These are phyloP conservation scores for Drosophila rubida DNA, from an alignment of 2,888 invertebrate species.

Conservation along the genomic window DNA sequence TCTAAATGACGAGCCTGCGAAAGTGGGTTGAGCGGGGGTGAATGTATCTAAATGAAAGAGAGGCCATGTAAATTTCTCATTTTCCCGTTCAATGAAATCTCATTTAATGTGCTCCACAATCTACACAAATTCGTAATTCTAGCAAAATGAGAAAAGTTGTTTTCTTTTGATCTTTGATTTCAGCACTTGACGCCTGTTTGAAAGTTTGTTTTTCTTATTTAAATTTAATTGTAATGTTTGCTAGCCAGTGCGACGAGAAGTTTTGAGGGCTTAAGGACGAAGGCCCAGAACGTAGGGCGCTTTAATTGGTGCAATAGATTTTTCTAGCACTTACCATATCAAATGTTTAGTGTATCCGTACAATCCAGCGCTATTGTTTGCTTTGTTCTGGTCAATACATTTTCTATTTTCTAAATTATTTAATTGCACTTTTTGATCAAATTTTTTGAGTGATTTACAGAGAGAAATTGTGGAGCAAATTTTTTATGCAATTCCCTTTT, in stretches of 20 bases:
- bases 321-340: constrained; percentile 68
- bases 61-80: constrained; percentile 69
- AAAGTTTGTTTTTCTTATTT: constrained; percentile 31
- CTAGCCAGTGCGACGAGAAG: neutral
- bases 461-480: neutral
- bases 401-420: constrained; percentile 8
- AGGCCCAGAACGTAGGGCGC: constrained; percentile 1
- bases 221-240: constrained; percentile 34
- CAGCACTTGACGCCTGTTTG: constrained; percentile 17
- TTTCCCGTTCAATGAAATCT: constrained; percentile 79
- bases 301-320: constrained; percentile 27
- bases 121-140: constrained; percentile 20
- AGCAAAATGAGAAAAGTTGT: constrained; percentile 71
- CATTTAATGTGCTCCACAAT: constrained; percentile 39
- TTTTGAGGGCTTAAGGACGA: neutral
- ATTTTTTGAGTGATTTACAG: constrained; percentile 6
- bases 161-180: constrained; percentile 69
- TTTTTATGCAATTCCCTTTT: constrained; percentile 38
- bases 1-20: constrained; percentile 59
- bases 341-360: constrained; percentile 26
- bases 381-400: neutral
- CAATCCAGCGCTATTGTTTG: neutral
- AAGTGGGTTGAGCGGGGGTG: constrained; percentile 25
- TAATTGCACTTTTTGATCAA: constrained; percentile 32
- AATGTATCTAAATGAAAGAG: constrained; percentile 25